Conservation (phyloP, 2,113 vertebrate genomes). For the Lycocorax pyrrhopterus region DNA sequence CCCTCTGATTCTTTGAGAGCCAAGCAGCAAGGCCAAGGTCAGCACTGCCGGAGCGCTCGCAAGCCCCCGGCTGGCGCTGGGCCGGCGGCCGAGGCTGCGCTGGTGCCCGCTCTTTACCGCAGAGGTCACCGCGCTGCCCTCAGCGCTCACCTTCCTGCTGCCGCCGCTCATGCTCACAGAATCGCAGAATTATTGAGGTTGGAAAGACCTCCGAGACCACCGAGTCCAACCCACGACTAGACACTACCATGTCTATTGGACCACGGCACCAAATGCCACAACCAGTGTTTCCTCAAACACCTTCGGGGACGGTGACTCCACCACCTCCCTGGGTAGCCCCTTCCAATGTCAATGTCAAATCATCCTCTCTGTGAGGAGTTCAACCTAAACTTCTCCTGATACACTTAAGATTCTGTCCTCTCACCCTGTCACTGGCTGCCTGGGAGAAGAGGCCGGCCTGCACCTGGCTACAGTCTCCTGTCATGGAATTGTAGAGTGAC, state of each 20-base stretch:
- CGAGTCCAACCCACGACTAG: neutral
- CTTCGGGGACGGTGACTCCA: neutral
- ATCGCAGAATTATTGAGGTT: accelerated
- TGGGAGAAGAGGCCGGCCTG: neutral
- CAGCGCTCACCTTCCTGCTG: accelerated
- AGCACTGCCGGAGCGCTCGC: neutral
- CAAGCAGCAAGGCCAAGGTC: neutral
- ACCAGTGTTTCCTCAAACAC: neutral
- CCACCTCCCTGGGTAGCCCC: neutral
- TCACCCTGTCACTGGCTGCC: no score
- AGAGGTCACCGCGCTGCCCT: neutral
- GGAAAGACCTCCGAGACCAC: neutral
- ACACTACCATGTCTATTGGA: neutral
- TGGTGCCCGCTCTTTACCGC: accelerated
- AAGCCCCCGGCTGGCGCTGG: neutral
- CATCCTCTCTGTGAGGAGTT: no score
- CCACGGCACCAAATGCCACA: neutral
- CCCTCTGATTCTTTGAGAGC: accelerated
- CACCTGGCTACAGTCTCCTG: neutral
- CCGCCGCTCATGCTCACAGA: accelerated
- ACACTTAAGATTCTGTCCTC: neutral
- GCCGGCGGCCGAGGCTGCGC: neutral
- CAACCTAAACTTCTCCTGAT: neutral
- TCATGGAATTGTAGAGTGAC: accelerated
- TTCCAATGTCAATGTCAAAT: neutral